phyloP scores from a whole-genome alignment of 2,888 invertebrate genomes.

The Xylota sylvarum region DNA sequence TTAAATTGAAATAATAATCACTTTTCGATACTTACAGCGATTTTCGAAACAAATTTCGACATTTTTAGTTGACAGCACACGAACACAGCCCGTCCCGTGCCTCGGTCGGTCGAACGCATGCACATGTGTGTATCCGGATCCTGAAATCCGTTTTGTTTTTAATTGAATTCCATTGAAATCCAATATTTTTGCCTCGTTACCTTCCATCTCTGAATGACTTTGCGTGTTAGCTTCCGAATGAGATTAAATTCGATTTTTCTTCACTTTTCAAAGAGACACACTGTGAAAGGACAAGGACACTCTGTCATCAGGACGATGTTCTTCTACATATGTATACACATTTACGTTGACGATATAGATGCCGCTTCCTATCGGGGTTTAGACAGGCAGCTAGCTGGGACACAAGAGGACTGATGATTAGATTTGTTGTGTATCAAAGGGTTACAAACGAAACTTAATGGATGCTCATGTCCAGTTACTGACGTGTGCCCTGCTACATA shows the following conservation, averaged over 20 bases:
- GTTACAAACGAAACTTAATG: constrained; percentile 55
- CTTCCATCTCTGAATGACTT: constrained; percentile 22
- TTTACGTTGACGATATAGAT: too few species aligned
- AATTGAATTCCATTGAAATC: constrained; percentile 56
- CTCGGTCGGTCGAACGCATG: neutral
- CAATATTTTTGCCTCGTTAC: constrained; percentile 45
- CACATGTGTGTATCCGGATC: neutral
- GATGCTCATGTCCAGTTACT: constrained; percentile 45
- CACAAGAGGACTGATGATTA: constrained; percentile 45
- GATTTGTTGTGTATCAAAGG: constrained; percentile 60
- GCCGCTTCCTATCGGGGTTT: neutral
- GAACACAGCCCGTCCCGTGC: too few species aligned
- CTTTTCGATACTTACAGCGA: neutral
- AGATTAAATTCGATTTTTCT: constrained; percentile 53
- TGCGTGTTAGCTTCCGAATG: constrained; percentile 35
- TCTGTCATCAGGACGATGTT: constrained; percentile 14
- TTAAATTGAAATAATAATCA: constrained; percentile 30
- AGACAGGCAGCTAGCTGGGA: constrained; percentile 11
- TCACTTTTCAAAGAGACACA: constrained; percentile 17
- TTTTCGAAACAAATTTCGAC: neutral
- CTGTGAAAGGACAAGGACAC: constrained; percentile 2
- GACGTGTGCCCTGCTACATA: constrained; percentile 24
- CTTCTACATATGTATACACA: neutral
- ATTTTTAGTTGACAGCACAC: neutral
- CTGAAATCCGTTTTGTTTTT: constrained; percentile 5